Base-by-base conservation (phyloP, 1,140 invertebrate species). In the Drosophila subobscura region DNA sequence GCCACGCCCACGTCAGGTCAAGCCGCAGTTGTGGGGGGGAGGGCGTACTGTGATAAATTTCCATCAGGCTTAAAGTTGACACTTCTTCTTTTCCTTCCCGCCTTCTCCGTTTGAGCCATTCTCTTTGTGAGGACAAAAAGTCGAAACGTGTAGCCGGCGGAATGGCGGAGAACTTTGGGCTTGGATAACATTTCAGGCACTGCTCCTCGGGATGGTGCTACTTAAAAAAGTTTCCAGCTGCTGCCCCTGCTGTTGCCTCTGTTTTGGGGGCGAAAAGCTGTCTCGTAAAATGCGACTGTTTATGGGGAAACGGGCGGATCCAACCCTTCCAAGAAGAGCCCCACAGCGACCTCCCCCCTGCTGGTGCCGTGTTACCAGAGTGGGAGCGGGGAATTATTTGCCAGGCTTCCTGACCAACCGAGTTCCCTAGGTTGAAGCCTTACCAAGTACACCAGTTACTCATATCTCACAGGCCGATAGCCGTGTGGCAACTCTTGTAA, bases 191-290 rank as follows among this genome's bases (percentile, higher is more conserved):
- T 81, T 78, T 78, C 79, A 81, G 79, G 79, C 66, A 60, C 58
- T 61, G 47, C 59, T 68, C 47, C 53, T 29, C 5, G 57, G 65
- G 58, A 77, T 54, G 58, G 58, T 41, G 79, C 79, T 84, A 79
- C 79, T 84, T 84, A 85, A 84, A 84, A 27, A 83, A 84, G 72
- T 74, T 73, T 65, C 53, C 72, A 75, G 72, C 59, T 67, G 72
- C 44, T 49, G 49, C 14, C 40, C 42, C 25, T 59, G 1, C 27
- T 41, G 29, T 74, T 74, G 53, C 60, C 25, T 41, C 47, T 46
- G n/a, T 8, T 10, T 45, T n/a, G 14, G 44, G 14, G 14, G 14
- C 46, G 55, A 12, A 54, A 50, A 27, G 12, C 52, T 79, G 80
- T 80, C 79, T 61, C 81, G 57, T 85, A 80, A 85, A 86, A 50